These are phyloP conservation scores for Zootermopsis nevadensis DNA, from an alignment of 2,888 invertebrate genomes.

Conservation along the genomic window DNA sequence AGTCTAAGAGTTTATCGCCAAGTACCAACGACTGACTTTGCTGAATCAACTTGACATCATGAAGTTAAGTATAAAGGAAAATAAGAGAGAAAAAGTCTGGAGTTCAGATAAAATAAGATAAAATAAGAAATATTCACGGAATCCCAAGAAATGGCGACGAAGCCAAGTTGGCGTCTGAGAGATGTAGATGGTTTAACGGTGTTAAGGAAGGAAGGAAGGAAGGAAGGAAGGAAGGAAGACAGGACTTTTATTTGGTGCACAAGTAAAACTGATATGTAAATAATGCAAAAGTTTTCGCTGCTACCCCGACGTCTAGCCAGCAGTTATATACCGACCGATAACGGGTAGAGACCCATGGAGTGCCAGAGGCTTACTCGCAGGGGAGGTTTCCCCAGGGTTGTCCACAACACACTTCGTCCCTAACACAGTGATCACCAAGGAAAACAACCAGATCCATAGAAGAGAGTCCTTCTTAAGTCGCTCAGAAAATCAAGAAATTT, in stretches of 20 bases:
- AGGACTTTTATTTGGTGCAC: no score
- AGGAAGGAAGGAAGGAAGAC: not conserved
- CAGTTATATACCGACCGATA: conserved; percentile 4
- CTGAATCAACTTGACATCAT: conserved; percentile 9
- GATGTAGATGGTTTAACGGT: not conserved
- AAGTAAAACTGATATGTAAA: conserved; percentile 35
- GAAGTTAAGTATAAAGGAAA: not conserved
- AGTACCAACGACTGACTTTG: not conserved
- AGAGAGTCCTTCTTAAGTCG: no score
- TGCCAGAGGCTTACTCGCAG: not conserved
- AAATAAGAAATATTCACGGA: not conserved
- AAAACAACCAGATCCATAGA: no score
- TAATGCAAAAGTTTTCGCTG: conserved; percentile 29
- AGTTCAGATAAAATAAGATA: conserved; percentile 30
- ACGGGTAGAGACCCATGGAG: conserved; percentile 1
- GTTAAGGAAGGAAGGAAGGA: not conserved
- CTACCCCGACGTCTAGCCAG: not conserved
- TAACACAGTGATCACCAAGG: no score
- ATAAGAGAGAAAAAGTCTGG: not conserved
- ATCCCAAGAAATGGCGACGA: conserved; percentile 14
- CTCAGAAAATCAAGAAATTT: no score
- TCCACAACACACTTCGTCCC: no score
- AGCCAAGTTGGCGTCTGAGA: no score
- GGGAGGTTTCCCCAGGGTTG: not conserved
- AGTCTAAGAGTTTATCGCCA: not conserved